Evolutionary conservation across 2,888 invertebrate genomes (phyloP).

Genomic region (Drosophila melanosoma): DNA sequence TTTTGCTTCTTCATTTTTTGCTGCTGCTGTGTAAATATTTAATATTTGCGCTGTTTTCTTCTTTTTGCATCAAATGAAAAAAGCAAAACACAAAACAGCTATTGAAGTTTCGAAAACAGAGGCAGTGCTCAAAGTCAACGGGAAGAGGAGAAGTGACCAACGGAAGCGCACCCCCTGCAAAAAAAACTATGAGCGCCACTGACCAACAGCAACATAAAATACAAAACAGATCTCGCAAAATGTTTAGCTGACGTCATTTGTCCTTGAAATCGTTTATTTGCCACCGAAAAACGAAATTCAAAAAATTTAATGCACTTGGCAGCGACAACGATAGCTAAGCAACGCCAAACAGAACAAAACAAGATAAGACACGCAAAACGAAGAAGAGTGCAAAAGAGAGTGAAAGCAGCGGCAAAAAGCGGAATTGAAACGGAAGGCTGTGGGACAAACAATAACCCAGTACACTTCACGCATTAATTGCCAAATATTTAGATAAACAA

Average conservation of each 20-base stretch:
- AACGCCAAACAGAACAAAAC: conserved; percentile 32
- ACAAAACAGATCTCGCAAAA: conserved; percentile 46
- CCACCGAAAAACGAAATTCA: conserved; percentile 67
- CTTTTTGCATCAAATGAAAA: conserved; percentile 36
- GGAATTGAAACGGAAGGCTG: conserved; percentile 22
- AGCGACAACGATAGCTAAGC: conserved; percentile 38
- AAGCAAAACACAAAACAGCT: conserved; percentile 54
- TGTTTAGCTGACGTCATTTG: conserved; percentile 82
- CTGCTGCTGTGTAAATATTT: conserved; percentile 74
- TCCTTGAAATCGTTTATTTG: conserved; percentile 78
- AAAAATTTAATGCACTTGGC: conserved; percentile 80
- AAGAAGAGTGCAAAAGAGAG: conserved; percentile 28
- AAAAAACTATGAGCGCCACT: conserved; percentile 42
- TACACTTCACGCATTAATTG: neutral
- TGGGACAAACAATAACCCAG: neutral
- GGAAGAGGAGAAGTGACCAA: neutral
- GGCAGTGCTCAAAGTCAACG: conserved; percentile 35
- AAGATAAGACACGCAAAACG: conserved; percentile 52
- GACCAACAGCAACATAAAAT: conserved; percentile 42
- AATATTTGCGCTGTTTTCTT: conserved; percentile 29
- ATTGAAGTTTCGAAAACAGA: conserved; percentile 45
- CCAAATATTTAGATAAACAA: neutral
- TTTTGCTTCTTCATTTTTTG: conserved; percentile 31
- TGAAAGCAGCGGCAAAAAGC: conserved; percentile 34
- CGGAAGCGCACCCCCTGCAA: conserved; percentile 3